Base-by-base conservation (phyloP, 1,140 invertebrate genomes). In the Drosophila takahashii region DNA sequence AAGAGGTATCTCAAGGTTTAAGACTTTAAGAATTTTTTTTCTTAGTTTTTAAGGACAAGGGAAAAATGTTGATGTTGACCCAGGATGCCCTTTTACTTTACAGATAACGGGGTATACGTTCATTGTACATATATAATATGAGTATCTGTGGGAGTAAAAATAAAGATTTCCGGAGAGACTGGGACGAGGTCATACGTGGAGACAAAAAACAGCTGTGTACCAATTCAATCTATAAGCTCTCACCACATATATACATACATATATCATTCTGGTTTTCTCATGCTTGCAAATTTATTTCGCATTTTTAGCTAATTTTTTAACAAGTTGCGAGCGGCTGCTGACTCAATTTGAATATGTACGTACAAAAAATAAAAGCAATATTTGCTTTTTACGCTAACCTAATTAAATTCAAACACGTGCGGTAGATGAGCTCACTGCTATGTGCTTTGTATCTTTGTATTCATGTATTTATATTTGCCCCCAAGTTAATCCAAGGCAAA, bases 401-500 rank as follows among this genome's bases (percentile, higher is more conserved):
- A 84, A 84, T 85, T 84, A 53, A 77, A 73, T 67, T 60, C 44
- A 77, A 80, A 81, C 81, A 81, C 81, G 74, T 85, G 78, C 59
- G 51, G 8, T 32, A 48, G 47, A 48, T 51, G 16, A 37, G 44
- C 53, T 52, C 44, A 39, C 36, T 27, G 42, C 13, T 34, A 58
- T 41, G 18, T 16, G 52, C 22, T 27, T 34, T 45, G 34, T 39
- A 44, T 64, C 7, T 42, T 10, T 32, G 29, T 44, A 44, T 27
- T 16, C 50, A 41, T 18, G 11, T 44, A 64, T 67, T 34, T 34
- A 13, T 62, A 32, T 64, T 27, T 45, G 27, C 32, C 60, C 10
- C 37, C 34, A 52, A 65, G 36, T 53, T 65, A 66, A 37, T 37
- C 34, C 66, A 70, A 56, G 50, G 66, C 50, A 56, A 70, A 37